Conservation (phyloP, 2,888 invertebrate genomes). For the Tenodera sinensis region DNA sequence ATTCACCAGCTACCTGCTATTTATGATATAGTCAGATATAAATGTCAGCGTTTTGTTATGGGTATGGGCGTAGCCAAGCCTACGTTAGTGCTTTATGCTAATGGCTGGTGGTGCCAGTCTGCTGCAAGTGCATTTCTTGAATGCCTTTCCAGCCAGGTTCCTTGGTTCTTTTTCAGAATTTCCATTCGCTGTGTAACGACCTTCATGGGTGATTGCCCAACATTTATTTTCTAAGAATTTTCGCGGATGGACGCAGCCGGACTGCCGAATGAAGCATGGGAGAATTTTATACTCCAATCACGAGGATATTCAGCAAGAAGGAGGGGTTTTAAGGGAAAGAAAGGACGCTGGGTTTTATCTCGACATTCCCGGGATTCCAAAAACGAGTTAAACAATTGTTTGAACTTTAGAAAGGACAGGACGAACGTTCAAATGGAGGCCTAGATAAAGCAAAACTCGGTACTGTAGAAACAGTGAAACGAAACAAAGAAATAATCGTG, state of each 20-base stretch:
- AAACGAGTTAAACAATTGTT: not conserved
- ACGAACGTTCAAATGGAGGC: not conserved
- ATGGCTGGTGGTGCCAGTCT: not conserved
- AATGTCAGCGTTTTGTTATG: too few species aligned
- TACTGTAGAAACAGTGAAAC: not conserved
- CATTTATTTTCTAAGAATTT: not conserved
- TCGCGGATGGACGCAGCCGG: not conserved
- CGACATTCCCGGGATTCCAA: not conserved
- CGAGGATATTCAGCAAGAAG: not conserved
- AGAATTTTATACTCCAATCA: not conserved
- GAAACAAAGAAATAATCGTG: not conserved
- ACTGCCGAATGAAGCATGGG: not conserved
- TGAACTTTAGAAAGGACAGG: not conserved
- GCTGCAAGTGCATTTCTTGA: not conserved
- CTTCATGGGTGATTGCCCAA: not conserved
- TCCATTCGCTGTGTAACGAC: not conserved
- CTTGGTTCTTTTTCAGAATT: not conserved
- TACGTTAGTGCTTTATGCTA: not conserved
- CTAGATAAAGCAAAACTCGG: not conserved
- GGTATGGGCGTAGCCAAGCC: too few species aligned
- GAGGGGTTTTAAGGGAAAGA: not conserved
- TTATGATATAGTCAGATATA: too few species aligned
- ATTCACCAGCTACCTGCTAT: too few species aligned
- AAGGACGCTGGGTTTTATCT: not conserved
- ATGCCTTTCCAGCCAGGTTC: not conserved